Conservation (phyloP, 2,113 vertebrate genomes). For the Bubalus kerabau region DNA sequence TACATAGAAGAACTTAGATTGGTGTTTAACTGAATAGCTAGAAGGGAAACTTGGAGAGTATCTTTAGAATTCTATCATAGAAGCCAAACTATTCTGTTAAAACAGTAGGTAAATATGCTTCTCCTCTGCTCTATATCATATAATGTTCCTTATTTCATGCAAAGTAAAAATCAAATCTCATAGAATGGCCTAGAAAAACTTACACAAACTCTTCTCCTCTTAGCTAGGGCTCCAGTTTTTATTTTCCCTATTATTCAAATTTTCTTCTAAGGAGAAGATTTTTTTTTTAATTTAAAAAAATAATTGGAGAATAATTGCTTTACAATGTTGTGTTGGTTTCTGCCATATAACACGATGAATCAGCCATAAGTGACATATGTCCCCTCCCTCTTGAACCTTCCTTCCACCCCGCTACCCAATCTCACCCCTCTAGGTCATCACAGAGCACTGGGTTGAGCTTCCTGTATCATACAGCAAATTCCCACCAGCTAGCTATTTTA, state of each 20-base stretch:
- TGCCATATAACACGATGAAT: not conserved
- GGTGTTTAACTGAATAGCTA: not conserved
- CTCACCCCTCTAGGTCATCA: not conserved
- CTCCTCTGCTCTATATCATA: not conserved
- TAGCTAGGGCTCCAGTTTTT: not conserved
- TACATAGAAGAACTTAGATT: not conserved
- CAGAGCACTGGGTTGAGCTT: not conserved
- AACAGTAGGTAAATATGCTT: not conserved
- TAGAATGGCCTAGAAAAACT: not conserved
- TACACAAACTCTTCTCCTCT: not conserved
- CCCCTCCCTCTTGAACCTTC: not conserved
- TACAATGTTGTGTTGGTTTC: not conserved
- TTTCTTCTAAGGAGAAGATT: constrained; percentile 19
- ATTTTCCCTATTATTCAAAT: not conserved
- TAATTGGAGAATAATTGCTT: not conserved
- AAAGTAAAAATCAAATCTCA: not conserved
- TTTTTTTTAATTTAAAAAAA: not conserved
- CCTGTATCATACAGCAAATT: not conserved
- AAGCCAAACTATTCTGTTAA: not conserved
- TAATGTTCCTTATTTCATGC: not conserved
- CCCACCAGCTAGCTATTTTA: not conserved
- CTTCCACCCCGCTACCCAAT: not conserved
- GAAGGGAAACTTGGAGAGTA: not conserved
- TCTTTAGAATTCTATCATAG: not conserved
- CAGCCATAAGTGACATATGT: not conserved